Evolutionary conservation across 1,140 invertebrate species (phyloP).

Genomic region (Rhopalosiphum padi): DNA sequence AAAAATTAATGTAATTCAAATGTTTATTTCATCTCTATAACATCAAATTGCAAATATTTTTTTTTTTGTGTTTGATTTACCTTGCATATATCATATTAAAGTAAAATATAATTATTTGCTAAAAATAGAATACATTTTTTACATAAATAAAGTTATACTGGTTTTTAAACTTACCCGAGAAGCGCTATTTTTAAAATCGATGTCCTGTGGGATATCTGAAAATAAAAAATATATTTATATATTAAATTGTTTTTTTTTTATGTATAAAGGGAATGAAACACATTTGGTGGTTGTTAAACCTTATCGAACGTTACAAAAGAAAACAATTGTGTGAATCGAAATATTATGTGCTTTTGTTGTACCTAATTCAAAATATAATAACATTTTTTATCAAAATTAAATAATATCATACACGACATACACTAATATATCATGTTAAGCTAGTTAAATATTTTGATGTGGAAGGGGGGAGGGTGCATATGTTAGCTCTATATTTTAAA

Average conservation of each 20-base stretch:
- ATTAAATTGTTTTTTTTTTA: background rate
- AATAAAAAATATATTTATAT: background rate
- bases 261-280: background rate
- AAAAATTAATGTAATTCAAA: background rate
- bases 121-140: background rate
- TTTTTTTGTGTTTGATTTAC: background rate
- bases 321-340: background rate
- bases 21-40: background rate
- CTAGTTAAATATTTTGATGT: no score
- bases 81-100: background rate
- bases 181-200: background rate
- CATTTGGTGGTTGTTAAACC: background rate
- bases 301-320: background rate
- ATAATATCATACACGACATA: no score
- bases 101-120: background rate
- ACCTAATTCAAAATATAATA: background rate
- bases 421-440: no score
- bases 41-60: background rate
- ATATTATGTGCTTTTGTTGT: no score
- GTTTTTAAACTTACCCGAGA: conserved; percentile 7
- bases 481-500: background rate
- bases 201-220: conserved; percentile 25
- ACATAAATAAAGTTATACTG: background rate
- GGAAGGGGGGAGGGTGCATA: no score
- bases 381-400: no score